These are phyloP conservation scores for Drosophila neocordata DNA, from an alignment of 1,140 invertebrate genomes.

Conservation along the genomic window DNA sequence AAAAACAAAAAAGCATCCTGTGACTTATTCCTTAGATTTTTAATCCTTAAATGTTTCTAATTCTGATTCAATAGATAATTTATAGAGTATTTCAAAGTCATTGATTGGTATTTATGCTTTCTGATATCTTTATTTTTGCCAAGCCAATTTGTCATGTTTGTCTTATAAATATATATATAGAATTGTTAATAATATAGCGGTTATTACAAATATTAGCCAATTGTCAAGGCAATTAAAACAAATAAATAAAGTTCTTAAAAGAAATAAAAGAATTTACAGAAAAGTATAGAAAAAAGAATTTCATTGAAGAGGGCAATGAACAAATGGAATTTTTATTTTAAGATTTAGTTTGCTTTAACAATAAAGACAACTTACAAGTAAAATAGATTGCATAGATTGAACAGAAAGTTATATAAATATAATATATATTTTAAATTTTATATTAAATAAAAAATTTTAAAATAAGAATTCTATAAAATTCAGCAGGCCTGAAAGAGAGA, in stretches of 20 bases:
- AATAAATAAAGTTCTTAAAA: conserved; percentile 8
- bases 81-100: not conserved
- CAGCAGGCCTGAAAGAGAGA: too few relatives aligned
- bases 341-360: not conserved
- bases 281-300: not conserved
- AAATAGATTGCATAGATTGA: too few relatives aligned
- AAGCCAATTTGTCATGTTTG: conserved; percentile 4
- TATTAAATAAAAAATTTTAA: too few relatives aligned
- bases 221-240: conserved; percentile 21
- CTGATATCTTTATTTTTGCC: not conserved
- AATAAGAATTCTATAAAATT: too few relatives aligned
- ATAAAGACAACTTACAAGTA: too few relatives aligned
- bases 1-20: too few relatives aligned
- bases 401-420: too few relatives aligned
- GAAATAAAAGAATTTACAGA: not conserved
- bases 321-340: not conserved
- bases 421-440: too few relatives aligned
- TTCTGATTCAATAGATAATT: too few relatives aligned
- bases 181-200: not conserved
- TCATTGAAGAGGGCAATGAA: conserved; percentile 8
- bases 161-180: not conserved
- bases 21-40: too few relatives aligned
- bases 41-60: too few relatives aligned
- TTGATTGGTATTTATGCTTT: not conserved
- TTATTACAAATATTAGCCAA: not conserved